Percentiles rank a stretch among this genome's conserved stretches.
These are phyloP conservation scores for Speoplatyrhinus poulsoni DNA, from an alignment of 2,113 vertebrate species.

Conservation along the genomic window DNA sequence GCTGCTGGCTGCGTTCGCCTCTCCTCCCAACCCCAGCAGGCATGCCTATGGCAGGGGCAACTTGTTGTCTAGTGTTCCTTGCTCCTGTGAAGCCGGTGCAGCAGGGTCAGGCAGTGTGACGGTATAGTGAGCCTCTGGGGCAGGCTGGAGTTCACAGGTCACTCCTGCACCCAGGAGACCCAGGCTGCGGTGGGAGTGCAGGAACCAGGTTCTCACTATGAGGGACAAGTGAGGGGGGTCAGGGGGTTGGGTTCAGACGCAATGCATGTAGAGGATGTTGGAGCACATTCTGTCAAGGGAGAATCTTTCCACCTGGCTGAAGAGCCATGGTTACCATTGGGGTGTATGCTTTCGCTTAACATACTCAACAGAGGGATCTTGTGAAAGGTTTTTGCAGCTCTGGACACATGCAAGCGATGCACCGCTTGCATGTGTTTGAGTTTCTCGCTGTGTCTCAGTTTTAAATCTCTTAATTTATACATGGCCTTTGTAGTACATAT, in stretches of 20 bases:
- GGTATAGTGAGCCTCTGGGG: slow-evolving; percentile 53
- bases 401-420: too few species aligned
- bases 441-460: too few species aligned
- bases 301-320: slow-evolving; percentile 30
- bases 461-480: too few species aligned
- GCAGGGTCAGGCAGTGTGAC: slow-evolving; percentile 42
- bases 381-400: too few species aligned
- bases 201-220: slow-evolving; percentile 28
- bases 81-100: slow-evolving; percentile 58
- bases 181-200: slow-evolving; percentile 48
- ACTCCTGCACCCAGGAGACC: slow-evolving; percentile 57
- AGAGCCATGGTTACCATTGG: neutral
- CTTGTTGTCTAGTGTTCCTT: slow-evolving; percentile 60
- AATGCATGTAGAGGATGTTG: slow-evolving; percentile 61
- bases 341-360: neutral
- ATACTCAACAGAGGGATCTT: too few species aligned
- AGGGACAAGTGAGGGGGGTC: slow-evolving; percentile 61
- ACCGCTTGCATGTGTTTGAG: too few species aligned
- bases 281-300: slow-evolving; percentile 60
- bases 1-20: slow-evolving; percentile 19
- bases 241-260: slow-evolving; percentile 67
- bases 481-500: too few species aligned
- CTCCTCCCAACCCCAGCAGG: slow-evolving; percentile 23
- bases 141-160: slow-evolving; percentile 70
- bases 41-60: slow-evolving; percentile 41